Base-by-base conservation (phyloP, 2,888 invertebrate genomes). In the Ariolimax columbianus region DNA sequence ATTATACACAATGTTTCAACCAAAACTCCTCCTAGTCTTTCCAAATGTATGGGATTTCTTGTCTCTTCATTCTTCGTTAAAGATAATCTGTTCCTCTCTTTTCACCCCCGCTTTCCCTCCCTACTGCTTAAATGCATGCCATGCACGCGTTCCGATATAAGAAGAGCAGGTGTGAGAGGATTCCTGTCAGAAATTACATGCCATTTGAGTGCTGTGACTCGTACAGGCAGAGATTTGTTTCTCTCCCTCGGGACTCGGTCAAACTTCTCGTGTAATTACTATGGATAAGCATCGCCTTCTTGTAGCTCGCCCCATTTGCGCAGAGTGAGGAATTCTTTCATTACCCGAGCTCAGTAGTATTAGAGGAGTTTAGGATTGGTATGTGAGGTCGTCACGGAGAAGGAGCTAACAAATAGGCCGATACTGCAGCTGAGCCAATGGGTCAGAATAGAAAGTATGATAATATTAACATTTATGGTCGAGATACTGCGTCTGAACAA, bases 121-220 rank as follows among this genome's bases (percentile, higher is more conserved):
- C 43, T n/a, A n/a, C n/a, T 73, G 73, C 43, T n/a, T 43, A 40
- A 40, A 43, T 73, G 17, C 38, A 55, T 40, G 40, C 82, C 38
- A 77, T 51, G 78, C 81, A 86, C 81, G 80, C 81, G 85, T 66
- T 81, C 51, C 68, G 70, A 85, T 82, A 59, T 63, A 40, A 85
- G 66, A 23, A 66, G 73, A 85, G 82, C 85, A 85, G 85, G 85
- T 85, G 85, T 81, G 51, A 68, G 26, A 36, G 63, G 19, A 33
- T 68, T 36, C 68, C 66, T 75, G 66, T 47, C 77, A 77, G 77
- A n/a, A 40, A 40, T 66, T 72, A 73, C 81, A 82, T 72, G 51
- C 70, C 51, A 23, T 11, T n/a, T n/a, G 55, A 72, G 55, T 72
- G 81, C 72, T 33, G 55, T 51, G 14, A 72, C 51, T 81, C 33